phyloP scores from a whole-genome alignment of 2,113 vertebrate genomes.

The Daboia siamensis region DNA sequence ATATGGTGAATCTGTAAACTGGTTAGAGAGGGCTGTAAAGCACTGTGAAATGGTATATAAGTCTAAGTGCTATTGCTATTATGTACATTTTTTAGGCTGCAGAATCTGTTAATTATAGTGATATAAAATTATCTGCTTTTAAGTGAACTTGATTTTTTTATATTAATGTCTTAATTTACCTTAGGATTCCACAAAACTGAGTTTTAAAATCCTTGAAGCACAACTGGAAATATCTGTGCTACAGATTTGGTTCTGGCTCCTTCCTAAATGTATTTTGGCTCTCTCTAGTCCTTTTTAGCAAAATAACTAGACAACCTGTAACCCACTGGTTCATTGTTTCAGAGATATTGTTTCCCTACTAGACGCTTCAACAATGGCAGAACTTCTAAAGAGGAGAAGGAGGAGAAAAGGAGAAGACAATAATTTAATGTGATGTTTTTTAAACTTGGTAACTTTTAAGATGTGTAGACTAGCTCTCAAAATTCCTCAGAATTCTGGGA shows the following conservation, averaged over 20 bases:
- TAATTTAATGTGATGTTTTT: neutral
- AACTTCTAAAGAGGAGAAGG: neutral
- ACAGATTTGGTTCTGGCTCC: neutral
- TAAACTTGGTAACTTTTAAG: neutral
- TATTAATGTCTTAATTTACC: neutral
- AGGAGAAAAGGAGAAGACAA: neutral
- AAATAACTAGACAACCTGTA: neutral
- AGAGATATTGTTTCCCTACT: neutral
- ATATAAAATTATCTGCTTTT: neutral
- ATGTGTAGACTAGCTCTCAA: neutral
- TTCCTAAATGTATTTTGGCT: neutral
- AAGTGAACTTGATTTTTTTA: neutral
- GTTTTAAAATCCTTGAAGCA: neutral
- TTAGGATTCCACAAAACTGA: neutral
- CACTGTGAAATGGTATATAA: neutral
- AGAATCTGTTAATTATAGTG: neutral
- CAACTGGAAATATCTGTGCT: neutral
- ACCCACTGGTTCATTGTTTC: neutral
- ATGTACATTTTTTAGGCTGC: neutral
- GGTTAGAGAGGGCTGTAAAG: neutral
- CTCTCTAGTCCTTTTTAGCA: neutral
- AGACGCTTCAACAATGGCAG: neutral
- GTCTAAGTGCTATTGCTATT: too few species aligned
- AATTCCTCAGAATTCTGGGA: neutral
- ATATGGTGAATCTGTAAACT: neutral